Evolutionary conservation across 1,140 invertebrate genomes (phyloP), one percentile per base, ranked within the genome.

Genomic region (Pogonus chalceus): DNA sequence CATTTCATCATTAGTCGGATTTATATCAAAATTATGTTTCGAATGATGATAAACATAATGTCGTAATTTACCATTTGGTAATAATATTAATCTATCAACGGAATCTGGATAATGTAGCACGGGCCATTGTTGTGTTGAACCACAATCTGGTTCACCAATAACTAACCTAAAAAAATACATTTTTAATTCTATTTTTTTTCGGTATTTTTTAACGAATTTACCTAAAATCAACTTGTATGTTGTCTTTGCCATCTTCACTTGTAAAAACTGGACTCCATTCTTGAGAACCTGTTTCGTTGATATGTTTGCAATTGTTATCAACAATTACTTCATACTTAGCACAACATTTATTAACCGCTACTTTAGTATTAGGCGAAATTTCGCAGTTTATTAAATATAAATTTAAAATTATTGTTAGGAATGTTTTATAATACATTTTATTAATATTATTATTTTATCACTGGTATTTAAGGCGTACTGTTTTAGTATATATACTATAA

Each of bases 291-390:
- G 78, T 79, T 52, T 78, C 68, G 55, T 78, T 72, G 2, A 80
- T 70, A 56, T 76, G 68, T 59, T 75, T 77, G 66, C 86, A 88
- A 53, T 70, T 67, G 31, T 71, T 72, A 57, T 84, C 82, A n/a
- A 86, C 65, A 60, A 85, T 77, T 23, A 89, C 65, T 66, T 90
- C 83, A 57, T 80, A 73, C 18, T 69, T 66, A 62, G 84, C 82
- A 69, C 88, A 90, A 66, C 88, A 90, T 75, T 90, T 90, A 56
- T 84, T 82, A 46, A 87, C 75, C 58, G 69, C 66, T 39, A 80
- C 67, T 21, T 18, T 16, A 9, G 51, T 20, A 49, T 58, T 53
- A 4, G 26, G 26, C 26, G 26, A 14, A n/a, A n/a, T n/a, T n/a
- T n/a, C n/a, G n/a, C n/a, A n/a, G n/a, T n/a, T n/a, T n/a, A n/a